These are phyloP conservation scores for Chaenogobius annularis DNA, from an alignment of 2,113 vertebrate genomes.

Conservation along the genomic window DNA sequence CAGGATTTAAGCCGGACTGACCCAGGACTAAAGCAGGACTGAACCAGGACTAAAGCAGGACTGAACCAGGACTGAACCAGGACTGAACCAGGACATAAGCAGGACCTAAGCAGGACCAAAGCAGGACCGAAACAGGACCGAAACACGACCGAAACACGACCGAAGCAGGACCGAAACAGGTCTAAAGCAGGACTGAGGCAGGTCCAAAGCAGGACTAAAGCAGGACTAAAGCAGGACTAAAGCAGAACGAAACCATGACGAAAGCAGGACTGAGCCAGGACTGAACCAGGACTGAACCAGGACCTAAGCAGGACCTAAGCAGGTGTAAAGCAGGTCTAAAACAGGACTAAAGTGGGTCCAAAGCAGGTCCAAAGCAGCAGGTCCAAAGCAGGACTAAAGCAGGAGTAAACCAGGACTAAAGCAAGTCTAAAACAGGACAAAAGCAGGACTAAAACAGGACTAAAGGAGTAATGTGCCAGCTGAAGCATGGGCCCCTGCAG, in stretches of 20 bases:
- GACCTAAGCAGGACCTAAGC: not conserved
- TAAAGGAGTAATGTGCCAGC: conserved; percentile 22
- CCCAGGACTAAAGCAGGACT: not conserved
- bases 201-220: not conserved
- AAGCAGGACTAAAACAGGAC: not conserved
- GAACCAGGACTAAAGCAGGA: not conserved
- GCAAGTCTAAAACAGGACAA: no score
- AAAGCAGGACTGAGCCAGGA: not conserved
- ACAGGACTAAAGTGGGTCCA: not conserved
- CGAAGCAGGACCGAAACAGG: not conserved
- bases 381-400: no score
- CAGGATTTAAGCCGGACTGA: not conserved
- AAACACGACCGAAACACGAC: not conserved
- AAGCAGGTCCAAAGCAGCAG: no score
- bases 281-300: not conserved
- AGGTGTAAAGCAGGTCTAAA: no score
- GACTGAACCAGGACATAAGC: not conserved
- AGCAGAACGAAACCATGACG: not conserved
- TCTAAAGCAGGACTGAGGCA: not conserved
- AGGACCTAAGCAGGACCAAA: not conserved
- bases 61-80: no score
- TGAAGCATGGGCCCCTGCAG: conserved; percentile 13
- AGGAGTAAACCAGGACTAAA: no score
- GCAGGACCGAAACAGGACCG: no score
- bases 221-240: not conserved